Base-by-base conservation (phyloP, 2,888 invertebrate genomes). In the Lepetodrilus schrolli region DNA sequence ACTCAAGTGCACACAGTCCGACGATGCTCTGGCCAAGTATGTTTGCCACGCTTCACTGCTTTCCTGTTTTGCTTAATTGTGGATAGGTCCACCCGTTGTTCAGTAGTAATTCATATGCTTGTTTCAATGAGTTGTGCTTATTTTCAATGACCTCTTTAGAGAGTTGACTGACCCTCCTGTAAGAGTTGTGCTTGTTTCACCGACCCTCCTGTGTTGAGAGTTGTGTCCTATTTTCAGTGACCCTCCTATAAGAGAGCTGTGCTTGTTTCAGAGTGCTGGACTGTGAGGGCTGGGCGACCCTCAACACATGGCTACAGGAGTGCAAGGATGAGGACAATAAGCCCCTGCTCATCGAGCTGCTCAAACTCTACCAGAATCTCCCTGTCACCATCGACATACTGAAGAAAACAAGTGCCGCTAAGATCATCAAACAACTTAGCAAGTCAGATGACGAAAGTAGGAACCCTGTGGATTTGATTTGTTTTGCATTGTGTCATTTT, bases 371-470 rank as follows among this genome's bases (percentile, higher is more conserved):
- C 72, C 92, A 96, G 66, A 92, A 95, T 65, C 95, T 97, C 81
- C 98, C 98, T 8, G 96, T 98, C 70, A 96, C 96, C 89, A 95
- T 98, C 71, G 95, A 96, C 86, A 93, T 97, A 80, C 92, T 98
- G 71, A 96, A 96, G 91, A 94, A 95, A 83, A 98, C 98, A 90
- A 95, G 95, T 82, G 95, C 96, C 82, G 97, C 98, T 0, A 96
- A 97, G 91, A 92, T 97, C 77, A 95, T 98, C 23, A 97, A 97
- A 90, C 85, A 85, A 36, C 80, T 89, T 48, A 82, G 84, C 74
- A 89, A 89, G 75, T 81, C 86, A 70, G 91, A 95, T 84, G 93
- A 95, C 91, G 94, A 94, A 91, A 94, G 96, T 96, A 92, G 93
- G 94, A 92, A 78, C n/a, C n/a, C 17, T 26, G 4, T 65, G 21